phyloP scores from a whole-genome alignment of 2,113 vertebrate genomes.

The Cyprinus carpio region DNA sequence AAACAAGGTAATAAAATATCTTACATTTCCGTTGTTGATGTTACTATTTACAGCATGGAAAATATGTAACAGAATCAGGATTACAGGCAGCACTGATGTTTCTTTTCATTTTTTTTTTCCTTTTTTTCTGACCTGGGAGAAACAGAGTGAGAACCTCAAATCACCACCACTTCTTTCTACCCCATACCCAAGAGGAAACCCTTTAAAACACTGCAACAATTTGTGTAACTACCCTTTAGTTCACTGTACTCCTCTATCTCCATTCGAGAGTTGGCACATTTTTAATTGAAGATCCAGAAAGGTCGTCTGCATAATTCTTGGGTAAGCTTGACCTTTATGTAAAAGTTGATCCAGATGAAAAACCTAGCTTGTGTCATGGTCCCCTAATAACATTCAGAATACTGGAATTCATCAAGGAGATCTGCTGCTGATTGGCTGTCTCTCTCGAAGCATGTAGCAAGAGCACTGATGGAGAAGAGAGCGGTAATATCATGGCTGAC shows the following conservation, averaged over 20 bases:
- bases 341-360: constrained; percentile 52
- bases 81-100: neutral
- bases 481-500: neutral
- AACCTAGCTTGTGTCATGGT: constrained; percentile 49
- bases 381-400: constrained; percentile 57
- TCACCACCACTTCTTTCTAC: neutral
- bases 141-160: neutral
- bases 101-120: neutral
- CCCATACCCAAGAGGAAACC: neutral
- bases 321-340: constrained; percentile 68
- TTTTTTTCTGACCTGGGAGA: constrained; percentile 10
- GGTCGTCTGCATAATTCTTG: constrained; percentile 71
- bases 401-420: constrained; percentile 43
- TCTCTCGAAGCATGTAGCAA: constrained; percentile 5
- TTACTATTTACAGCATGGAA: neutral
- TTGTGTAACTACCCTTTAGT: constrained; percentile 20
- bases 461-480: neutral
- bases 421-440: constrained; percentile 13
- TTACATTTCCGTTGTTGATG: neutral
- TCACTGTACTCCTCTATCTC: constrained; percentile 21
- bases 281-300: constrained; percentile 69
- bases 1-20: no score
- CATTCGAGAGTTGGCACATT: constrained; percentile 53
- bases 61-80: neutral
- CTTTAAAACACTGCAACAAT: constrained; percentile 7